Percentiles rank a stretch among this genome's conserved stretches.
phyloP scores from a whole-genome alignment of 2,113 vertebrate species.

The Hypomesus transpacificus region DNA sequence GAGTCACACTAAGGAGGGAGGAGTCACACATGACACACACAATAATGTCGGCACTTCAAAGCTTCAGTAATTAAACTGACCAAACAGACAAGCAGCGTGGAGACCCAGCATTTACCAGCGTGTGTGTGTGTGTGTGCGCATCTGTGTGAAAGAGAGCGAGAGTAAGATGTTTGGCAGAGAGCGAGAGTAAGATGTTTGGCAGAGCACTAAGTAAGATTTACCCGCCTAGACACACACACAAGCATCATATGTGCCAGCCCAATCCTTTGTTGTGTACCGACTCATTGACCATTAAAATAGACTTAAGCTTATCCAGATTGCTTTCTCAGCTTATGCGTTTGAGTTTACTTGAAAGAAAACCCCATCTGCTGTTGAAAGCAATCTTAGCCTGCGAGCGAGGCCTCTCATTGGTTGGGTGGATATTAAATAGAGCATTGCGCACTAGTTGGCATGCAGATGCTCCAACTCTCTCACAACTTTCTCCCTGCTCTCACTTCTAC shows the following conservation, averaged over 20 bases:
- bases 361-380: constrained; percentile 8
- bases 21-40: neutral
- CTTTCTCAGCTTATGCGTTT: constrained; percentile 36
- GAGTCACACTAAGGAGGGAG: too few species aligned
- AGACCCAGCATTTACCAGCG: neutral
- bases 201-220: constrained; percentile 32
- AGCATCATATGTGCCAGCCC: constrained; percentile 16
- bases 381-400: constrained; percentile 20
- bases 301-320: constrained; percentile 32
- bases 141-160: too few species aligned
- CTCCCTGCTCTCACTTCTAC: neutral
- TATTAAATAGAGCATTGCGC: constrained; percentile 10
- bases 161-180: constrained; percentile 15
- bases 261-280: constrained; percentile 45
- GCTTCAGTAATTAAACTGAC: constrained; percentile 21
- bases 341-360: constrained; percentile 25
- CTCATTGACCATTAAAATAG: constrained; percentile 44
- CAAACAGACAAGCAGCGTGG: constrained; percentile 9
- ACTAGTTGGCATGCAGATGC: constrained; percentile 33
- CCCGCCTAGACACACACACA: constrained; percentile 28
- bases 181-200: constrained; percentile 4
- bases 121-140: neutral
- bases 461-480: neutral
- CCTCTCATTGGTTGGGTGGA: constrained; percentile 43
- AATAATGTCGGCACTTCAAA: neutral